Percentiles rank a stretch among this genome's conserved stretches.
Conservation (phyloP, 2,888 invertebrate genomes). For the Melanotus villosus region DNA sequence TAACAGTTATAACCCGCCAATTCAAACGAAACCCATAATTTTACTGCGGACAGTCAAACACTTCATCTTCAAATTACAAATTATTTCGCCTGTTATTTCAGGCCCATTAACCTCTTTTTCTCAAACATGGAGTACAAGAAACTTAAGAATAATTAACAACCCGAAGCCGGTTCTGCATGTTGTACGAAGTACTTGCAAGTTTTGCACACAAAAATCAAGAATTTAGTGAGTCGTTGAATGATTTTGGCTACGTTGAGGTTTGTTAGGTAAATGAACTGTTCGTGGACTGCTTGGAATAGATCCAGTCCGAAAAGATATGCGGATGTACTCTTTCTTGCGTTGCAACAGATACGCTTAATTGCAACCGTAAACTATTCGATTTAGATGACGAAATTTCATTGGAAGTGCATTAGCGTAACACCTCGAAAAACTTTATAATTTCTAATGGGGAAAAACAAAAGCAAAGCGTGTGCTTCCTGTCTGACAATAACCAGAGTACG, state of each 20-base stretch:
- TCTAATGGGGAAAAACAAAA: too few species aligned
- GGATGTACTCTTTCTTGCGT: background rate
- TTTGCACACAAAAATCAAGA: slow-evolving; percentile 1
- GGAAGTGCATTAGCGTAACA: background rate
- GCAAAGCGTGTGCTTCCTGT: too few species aligned
- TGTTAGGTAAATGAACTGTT: slow-evolving; percentile 28
- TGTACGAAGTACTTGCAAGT: slow-evolving; percentile 3
- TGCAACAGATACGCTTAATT: background rate
- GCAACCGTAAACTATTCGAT: background rate
- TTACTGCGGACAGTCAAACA: too few species aligned
- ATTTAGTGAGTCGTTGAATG: slow-evolving; percentile 18
- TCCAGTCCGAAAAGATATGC: slow-evolving; percentile 10
- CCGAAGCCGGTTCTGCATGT: background rate
- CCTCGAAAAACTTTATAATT: too few species aligned
- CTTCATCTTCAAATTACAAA: too few species aligned
- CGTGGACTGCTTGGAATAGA: slow-evolving; percentile 17
- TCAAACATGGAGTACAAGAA: background rate
- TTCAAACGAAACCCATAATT: too few species aligned
- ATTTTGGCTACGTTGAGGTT: slow-evolving; percentile 14
- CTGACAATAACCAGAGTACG: too few species aligned
- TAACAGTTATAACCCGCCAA: too few species aligned
- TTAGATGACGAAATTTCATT: background rate
- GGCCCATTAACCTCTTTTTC: background rate
- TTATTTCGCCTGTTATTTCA: too few species aligned
- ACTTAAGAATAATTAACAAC: background rate